phyloP scores from a whole-genome alignment of 2,888 invertebrate genomes.

The Lymantria dispar region DNA sequence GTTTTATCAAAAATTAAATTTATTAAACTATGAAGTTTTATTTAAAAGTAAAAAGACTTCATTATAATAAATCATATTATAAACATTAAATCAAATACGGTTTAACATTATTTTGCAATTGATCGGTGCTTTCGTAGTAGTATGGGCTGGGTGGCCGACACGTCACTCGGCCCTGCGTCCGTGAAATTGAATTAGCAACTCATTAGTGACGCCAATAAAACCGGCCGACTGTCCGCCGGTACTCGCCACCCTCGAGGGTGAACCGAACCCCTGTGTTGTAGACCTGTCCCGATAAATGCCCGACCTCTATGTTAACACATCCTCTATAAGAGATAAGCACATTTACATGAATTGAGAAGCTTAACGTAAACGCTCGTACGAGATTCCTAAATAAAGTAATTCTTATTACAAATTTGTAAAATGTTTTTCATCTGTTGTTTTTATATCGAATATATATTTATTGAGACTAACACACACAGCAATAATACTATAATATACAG shows the following conservation, averaged over 20 bases:
- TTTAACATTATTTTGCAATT: not conserved
- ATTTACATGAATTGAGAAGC: slow-evolving; percentile 19
- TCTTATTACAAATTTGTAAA: not conserved
- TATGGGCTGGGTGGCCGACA: slow-evolving; percentile 22
- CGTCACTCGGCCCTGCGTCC: slow-evolving; percentile 56
- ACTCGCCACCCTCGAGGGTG: slow-evolving; percentile 7
- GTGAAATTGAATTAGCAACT: slow-evolving; percentile 82
- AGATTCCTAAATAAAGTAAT: not conserved
- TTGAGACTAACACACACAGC: not conserved
- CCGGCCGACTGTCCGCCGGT: slow-evolving; percentile 49
- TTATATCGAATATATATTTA: not conserved
- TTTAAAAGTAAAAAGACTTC: not conserved
- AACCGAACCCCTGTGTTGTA: slow-evolving; percentile 18
- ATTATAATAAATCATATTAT: not conserved
- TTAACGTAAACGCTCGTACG: slow-evolving; percentile 3
- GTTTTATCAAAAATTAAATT: no score
- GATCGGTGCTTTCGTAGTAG: not conserved
- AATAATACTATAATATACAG: no score
- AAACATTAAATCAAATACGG: not conserved
- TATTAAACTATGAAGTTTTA: not conserved
- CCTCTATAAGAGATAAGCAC: slow-evolving; percentile 15
- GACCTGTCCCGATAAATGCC: slow-evolving; percentile 28
- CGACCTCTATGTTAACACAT: slow-evolving; percentile 13
- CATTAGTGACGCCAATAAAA: slow-evolving; percentile 82
- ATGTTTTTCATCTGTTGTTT: not conserved